Conservation (phyloP, 2,888 invertebrate genomes). For the Perizoma flavofasciatum region DNA sequence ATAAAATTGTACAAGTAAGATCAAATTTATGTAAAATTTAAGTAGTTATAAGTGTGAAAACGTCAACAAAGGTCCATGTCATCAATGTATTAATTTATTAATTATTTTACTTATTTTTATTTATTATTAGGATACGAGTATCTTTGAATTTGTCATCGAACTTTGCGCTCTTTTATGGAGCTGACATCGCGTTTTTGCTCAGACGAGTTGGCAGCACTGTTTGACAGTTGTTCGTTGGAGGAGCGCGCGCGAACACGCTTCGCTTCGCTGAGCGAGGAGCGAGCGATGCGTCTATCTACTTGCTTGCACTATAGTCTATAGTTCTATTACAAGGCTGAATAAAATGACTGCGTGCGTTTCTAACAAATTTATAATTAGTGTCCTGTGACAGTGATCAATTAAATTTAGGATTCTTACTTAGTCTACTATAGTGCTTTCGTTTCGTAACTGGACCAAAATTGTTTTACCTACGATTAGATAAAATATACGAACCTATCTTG, state of each 20-base stretch:
- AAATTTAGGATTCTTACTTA: conserved; percentile 14
- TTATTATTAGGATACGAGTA: no score
- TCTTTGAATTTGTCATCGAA: no score
- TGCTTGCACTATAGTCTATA: neutral
- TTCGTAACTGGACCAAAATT: conserved; percentile 45
- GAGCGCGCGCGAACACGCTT: conserved; percentile 44
- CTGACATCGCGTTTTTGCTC: no score
- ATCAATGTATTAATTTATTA: no score
- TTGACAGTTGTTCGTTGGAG: conserved; percentile 55
- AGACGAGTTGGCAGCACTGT: conserved; percentile 33
- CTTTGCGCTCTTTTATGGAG: no score
- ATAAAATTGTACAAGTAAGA: no score
- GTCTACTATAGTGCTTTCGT: conserved; percentile 40
- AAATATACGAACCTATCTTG: no score
- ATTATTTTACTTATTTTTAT: no score
- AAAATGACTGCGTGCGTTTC: neutral
- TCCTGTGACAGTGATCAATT: conserved; percentile 54
- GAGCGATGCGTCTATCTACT: conserved; percentile 18
- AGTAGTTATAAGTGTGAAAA: no score
- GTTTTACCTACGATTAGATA: conserved; percentile 41
- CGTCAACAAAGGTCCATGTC: no score
- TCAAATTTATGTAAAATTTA: no score
- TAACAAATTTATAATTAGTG: conserved; percentile 41
- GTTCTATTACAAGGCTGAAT: no score
- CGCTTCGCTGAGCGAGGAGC: conserved; percentile 15